Conservation (phyloP, 1,140 invertebrate species). For the Trachymyrmex cornetzi region DNA sequence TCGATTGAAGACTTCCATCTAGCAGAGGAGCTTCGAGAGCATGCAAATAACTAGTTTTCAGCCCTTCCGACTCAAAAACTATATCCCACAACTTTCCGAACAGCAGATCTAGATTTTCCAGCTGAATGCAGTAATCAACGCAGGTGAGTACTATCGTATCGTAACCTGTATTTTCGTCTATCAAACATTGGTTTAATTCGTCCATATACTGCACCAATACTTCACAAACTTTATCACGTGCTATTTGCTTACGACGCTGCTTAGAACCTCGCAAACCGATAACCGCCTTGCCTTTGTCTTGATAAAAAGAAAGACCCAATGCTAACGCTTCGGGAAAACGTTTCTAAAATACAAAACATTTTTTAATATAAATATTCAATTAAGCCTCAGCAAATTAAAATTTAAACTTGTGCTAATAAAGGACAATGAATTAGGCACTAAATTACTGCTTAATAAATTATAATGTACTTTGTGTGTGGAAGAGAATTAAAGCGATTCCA, state of each 20-base stretch:
- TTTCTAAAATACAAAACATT: slow-evolving; percentile 83
- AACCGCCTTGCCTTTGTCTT: slow-evolving; percentile 90
- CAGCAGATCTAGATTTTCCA: slow-evolving; percentile 86
- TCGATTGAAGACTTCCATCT: slow-evolving; percentile 86
- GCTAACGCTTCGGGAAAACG: slow-evolving; percentile 89
- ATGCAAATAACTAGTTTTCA: slow-evolving; percentile 85
- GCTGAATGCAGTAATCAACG: slow-evolving; percentile 84
- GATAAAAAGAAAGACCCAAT: slow-evolving; percentile 90
- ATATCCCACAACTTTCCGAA: slow-evolving; percentile 88
- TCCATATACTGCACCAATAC: slow-evolving; percentile 87
- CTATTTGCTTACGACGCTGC: slow-evolving; percentile 88
- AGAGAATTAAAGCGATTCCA: too few relatives aligned
- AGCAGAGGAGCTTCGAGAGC: slow-evolving; percentile 86
- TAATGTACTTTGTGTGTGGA: too few relatives aligned
- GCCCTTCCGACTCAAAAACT: slow-evolving; percentile 83
- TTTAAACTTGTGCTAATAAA: too few relatives aligned
- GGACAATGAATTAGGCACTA: too few relatives aligned
- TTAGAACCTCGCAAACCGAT: slow-evolving; percentile 88
- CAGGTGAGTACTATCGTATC: slow-evolving; percentile 82
- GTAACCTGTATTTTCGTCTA: slow-evolving; percentile 80
- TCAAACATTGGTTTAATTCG: slow-evolving; percentile 86
- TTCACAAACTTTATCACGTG: slow-evolving; percentile 88
- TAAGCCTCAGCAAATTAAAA: too few relatives aligned
- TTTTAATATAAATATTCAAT: too few relatives aligned
- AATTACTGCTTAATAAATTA: too few relatives aligned